These are phyloP conservation scores for Panzeria rudis DNA, from an alignment of 2,888 invertebrate genomes.

Conservation along the genomic window DNA sequence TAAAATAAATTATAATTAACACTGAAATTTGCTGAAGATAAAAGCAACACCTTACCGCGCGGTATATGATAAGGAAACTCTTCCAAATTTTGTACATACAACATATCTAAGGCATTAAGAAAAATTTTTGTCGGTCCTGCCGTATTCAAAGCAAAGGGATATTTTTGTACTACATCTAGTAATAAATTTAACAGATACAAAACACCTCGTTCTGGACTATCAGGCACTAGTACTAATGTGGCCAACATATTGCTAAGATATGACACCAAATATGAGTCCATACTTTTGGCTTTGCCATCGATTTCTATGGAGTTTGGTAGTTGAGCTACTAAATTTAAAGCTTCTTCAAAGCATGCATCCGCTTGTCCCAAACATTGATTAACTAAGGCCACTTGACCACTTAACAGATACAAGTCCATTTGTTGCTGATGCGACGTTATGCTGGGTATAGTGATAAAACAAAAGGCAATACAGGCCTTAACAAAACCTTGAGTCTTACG, in stretches of 20 bases:
- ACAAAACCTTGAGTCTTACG: slow-evolving; percentile 93
- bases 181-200: slow-evolving; percentile 92
- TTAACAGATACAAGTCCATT: slow-evolving; percentile 93
- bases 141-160: slow-evolving; percentile 88
- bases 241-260: slow-evolving; percentile 92
- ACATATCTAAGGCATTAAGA: slow-evolving; percentile 90
- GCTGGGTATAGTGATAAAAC: slow-evolving; percentile 98
- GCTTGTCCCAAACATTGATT: slow-evolving; percentile 97
- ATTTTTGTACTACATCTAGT: slow-evolving; percentile 91
- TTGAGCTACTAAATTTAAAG: slow-evolving; percentile 91
- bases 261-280: slow-evolving; percentile 88
- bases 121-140: slow-evolving; percentile 88
- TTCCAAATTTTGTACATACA: slow-evolving; percentile 92
- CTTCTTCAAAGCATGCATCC: slow-evolving; percentile 96
- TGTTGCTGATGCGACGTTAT: slow-evolving; percentile 91
- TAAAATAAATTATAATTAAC: slow-evolving; percentile 75
- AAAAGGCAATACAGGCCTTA: slow-evolving; percentile 97
- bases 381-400: slow-evolving; percentile 94
- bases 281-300: slow-evolving; percentile 90
- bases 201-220: slow-evolving; percentile 94
- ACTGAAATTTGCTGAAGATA: background rate
- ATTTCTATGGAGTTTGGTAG: slow-evolving; percentile 88
- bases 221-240: slow-evolving; percentile 92
- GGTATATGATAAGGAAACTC: slow-evolving; percentile 93
- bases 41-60: slow-evolving; percentile 84